Percentiles rank a stretch among this genome's conserved stretches.
Evolutionary conservation across 1,140 invertebrate genomes (phyloP).

Genomic region (Tigriopus japonicus): DNA sequence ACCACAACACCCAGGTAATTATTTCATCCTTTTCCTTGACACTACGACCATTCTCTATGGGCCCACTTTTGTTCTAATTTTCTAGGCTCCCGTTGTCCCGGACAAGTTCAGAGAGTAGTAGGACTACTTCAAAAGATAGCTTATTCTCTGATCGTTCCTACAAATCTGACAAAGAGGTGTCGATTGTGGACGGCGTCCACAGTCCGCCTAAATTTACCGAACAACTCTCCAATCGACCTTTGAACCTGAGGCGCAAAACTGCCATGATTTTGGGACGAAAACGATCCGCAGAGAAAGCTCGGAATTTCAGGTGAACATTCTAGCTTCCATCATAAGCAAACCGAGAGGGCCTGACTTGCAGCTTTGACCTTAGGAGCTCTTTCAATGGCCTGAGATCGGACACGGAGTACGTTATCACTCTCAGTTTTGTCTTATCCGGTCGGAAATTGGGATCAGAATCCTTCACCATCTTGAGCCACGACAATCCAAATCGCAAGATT

Average conservation of each 20-base stretch:
- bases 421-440: background rate
- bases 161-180: too few species aligned
- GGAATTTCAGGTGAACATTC: background rate
- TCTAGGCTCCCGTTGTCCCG: too few species aligned
- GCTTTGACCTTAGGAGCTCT: background rate
- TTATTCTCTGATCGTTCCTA: too few species aligned
- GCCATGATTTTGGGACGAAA: background rate
- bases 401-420: background rate
- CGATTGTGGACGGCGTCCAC: too few species aligned
- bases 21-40: too few species aligned
- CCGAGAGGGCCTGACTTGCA: background rate
- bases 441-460: background rate
- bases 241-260: background rate
- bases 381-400: background rate
- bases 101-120: too few species aligned
- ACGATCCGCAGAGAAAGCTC: background rate
- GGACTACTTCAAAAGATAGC: too few species aligned
- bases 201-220: background rate
- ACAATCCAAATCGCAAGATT: background rate
- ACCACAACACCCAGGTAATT: too few species aligned
- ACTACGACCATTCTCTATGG: too few species aligned
- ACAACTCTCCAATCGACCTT: background rate
- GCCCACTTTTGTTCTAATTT: too few species aligned
- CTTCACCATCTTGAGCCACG: background rate
- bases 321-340: background rate